Evolutionary conservation across 1,140 invertebrate species (phyloP), one percentile per base, ranked within the genome.

Genomic region (Lordiphosa collinella): DNA sequence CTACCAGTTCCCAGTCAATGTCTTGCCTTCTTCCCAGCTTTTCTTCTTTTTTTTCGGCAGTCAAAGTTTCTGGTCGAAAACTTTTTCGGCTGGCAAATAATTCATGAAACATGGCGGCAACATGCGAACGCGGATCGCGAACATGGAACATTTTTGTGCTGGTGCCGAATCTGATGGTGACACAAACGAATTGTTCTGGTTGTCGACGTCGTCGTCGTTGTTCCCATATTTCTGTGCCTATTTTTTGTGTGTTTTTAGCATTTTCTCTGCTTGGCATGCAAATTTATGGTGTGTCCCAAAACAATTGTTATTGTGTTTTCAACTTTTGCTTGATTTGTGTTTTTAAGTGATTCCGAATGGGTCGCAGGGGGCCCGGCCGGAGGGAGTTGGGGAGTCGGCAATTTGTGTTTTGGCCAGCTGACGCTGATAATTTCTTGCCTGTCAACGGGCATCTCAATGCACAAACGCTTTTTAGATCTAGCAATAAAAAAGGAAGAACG

Each of bases 311-410:
- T 84, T 84, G 78, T 84, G 72, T 84, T 84, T 67, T 78, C 73
- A 84, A 85, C 73, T 82, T 85, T 85, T 85, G 78, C 79, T 84
- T 84, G 78, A 84, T 84, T 84, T 84, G 78, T 84, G 78, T 73
- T 84, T 84, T 84, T 84, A 84, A 84, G 78, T 84, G 78, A 84
- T 84, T 80, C 74, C 78, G 69, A 80, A 80, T 80, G 76, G 78
- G 78, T 84, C 76, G 67, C 78, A 62, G 51, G 75, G 75, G 75
- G 57, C 59, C 41, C 7, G 37, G 18, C 29, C 10, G 36, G 8
- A n/a, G 14, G 25, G 14, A 16, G 31, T 31, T 10, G 14, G 25
- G 31, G 13, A 14, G 41, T 13, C 57, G 55, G 58, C 58, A 61
- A 61, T 61, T 61, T 60, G 58, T 38, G 53, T 29, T 29, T 29